A percentile compares a stretch with the other conserved stretches of the same genome.
Evolutionary conservation across 2,888 invertebrate species (phyloP).

Genomic region (Drosophila melanocephala): DNA sequence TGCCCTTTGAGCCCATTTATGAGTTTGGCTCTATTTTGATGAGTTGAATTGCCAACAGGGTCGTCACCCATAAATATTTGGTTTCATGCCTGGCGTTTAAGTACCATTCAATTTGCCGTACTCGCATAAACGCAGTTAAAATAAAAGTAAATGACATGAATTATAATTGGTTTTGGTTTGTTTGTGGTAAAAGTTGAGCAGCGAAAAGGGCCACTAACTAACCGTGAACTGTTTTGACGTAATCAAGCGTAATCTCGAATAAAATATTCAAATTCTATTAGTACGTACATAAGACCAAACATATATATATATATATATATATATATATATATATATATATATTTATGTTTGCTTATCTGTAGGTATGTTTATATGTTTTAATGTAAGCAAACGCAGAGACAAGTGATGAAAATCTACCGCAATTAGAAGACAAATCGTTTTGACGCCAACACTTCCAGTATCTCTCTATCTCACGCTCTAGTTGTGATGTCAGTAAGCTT

Average conservation of each 20-base stretch:
- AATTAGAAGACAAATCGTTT: slow-evolving; percentile 65
- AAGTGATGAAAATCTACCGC: slow-evolving; percentile 60
- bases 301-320: not conserved
- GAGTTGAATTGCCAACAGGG: slow-evolving; percentile 30
- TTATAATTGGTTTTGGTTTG: slow-evolving; percentile 34
- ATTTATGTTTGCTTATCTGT: not conserved
- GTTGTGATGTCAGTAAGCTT: slow-evolving; percentile 43
- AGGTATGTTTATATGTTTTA: not conserved
- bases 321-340: not conserved
- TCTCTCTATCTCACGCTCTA: slow-evolving; percentile 25
- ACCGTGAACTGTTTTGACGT: slow-evolving; percentile 24
- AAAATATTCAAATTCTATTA: slow-evolving; percentile 63
- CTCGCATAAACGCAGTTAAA: slow-evolving; percentile 20
- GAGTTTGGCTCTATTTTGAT: slow-evolving; percentile 47
- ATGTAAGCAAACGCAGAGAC: slow-evolving; percentile 12
- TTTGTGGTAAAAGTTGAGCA: slow-evolving; percentile 18
- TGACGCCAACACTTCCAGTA: slow-evolving; percentile 43
- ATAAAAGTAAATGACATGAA: slow-evolving; percentile 27
- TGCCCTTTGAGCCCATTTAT: slow-evolving; percentile 47
- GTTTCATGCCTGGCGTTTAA: slow-evolving; percentile 14
- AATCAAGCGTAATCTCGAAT: slow-evolving; percentile 50
- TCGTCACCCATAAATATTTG: slow-evolving; percentile 8
- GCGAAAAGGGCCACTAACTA: slow-evolving; percentile 26
- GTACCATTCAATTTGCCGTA: slow-evolving; percentile 17
- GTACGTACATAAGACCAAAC: not conserved